These are phyloP conservation scores for Dryoscopus gambensis DNA, from an alignment of 2,113 vertebrate species.

Conservation along the genomic window DNA sequence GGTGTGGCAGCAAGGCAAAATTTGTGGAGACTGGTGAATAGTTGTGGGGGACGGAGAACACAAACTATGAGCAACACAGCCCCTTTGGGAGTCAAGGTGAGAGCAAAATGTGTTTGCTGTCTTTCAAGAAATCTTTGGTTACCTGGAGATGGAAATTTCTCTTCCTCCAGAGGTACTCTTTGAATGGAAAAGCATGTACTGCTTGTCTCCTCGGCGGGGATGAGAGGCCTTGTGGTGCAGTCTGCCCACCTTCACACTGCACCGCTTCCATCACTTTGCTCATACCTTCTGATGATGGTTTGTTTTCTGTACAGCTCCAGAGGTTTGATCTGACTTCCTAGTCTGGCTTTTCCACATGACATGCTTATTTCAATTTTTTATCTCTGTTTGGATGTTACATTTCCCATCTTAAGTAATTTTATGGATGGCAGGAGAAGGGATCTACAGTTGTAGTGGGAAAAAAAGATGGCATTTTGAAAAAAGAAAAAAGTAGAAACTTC, in stretches of 20 bases:
- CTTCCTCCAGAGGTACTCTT: not conserved
- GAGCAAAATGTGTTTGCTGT: not conserved
- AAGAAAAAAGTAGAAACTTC: not conserved
- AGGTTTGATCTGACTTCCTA: not conserved
- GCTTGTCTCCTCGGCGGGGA: accelerated
- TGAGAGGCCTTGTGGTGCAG: accelerated
- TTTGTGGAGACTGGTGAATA: not conserved
- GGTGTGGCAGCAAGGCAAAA: not conserved
- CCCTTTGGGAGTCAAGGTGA: not conserved
- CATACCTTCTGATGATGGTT: accelerated
- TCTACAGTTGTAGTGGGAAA: not conserved
- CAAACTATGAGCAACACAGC: not conserved
- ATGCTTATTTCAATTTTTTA: not conserved
- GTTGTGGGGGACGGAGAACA: not conserved
- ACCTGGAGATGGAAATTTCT: not conserved
- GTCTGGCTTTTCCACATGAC: accelerated
- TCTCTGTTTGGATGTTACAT: not conserved
- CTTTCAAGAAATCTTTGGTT: not conserved
- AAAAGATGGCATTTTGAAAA: not conserved
- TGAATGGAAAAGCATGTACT: not conserved
- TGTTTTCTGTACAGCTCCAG: not conserved
- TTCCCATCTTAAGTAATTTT: not conserved
- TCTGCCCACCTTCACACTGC: not conserved
- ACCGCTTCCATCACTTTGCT: not conserved
- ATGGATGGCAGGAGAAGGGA: not conserved